phyloP scores from a whole-genome alignment of 2,113 vertebrate genomes.

The Hirundichthys speculiger region DNA sequence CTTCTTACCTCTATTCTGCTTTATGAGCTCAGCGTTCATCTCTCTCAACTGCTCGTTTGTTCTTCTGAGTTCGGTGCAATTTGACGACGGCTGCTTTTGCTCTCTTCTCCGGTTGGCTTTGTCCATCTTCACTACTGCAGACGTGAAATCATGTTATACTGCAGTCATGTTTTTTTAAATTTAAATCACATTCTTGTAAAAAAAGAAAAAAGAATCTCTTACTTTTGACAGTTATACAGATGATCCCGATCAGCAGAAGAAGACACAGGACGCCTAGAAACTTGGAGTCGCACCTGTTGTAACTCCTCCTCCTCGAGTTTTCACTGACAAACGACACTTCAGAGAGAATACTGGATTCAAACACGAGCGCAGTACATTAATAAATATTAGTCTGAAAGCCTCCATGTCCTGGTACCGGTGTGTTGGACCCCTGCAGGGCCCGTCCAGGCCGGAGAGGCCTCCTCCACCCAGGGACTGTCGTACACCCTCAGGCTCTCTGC shows the following conservation, averaged over 20 bases:
- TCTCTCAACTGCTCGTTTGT: background rate
- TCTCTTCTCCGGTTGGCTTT: background rate
- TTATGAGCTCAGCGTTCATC: background rate
- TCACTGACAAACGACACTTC: conserved; percentile 13
- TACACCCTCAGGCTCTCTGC: conserved; percentile 58
- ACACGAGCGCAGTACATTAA: too few relatives aligned
- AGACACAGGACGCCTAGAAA: conserved; percentile 33
- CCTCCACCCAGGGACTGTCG: conserved; percentile 55
- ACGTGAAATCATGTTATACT: too few relatives aligned
- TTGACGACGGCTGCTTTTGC: background rate
- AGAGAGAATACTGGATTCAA: background rate
- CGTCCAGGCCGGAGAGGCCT: background rate
- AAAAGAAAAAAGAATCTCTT: conserved; percentile 14
- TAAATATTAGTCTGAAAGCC: too few relatives aligned
- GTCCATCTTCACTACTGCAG: conserved; percentile 25
- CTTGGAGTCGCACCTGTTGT: background rate
- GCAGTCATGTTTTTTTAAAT: too few relatives aligned
- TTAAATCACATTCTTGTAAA: too few relatives aligned
- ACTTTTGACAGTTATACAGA: conserved; percentile 43
- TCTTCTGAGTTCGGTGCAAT: background rate
- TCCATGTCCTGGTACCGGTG: conserved; percentile 42
- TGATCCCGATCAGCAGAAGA: conserved; percentile 35
- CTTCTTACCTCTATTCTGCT: background rate
- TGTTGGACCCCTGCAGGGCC: conserved; percentile 3
- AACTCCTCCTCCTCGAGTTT: conserved; percentile 12